These are phyloP conservation scores for Mola mola DNA, from an alignment of 2,113 vertebrate genomes.

Conservation along the genomic window DNA sequence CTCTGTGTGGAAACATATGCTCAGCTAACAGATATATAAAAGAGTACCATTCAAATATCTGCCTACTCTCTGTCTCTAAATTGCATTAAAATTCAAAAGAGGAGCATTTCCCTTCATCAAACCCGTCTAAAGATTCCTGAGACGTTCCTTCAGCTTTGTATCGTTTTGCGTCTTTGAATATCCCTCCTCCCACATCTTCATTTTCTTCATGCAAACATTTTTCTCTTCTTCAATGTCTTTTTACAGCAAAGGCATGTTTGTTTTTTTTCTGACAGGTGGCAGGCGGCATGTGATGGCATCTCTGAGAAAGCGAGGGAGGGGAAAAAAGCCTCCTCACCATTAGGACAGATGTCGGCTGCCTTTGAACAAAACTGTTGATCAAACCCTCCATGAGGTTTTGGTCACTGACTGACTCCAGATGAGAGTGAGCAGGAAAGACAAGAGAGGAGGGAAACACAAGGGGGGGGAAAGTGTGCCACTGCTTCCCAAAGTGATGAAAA, in stretches of 20 bases:
- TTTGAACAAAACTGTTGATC: conserved; percentile 65
- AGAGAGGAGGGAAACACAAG: conserved; percentile 36
- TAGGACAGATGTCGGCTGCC: conserved; percentile 54
- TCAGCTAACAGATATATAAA: conserved; percentile 4
- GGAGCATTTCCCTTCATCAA: conserved; percentile 16
- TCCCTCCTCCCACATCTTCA: conserved; percentile 44
- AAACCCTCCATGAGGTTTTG: conserved; percentile 54
- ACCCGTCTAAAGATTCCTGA: conserved; percentile 36
- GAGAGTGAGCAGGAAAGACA: conserved; percentile 30
- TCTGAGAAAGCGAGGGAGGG: conserved; percentile 1
- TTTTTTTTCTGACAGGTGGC: conserved; percentile 72
- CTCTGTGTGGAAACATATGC: conserved; percentile 34
- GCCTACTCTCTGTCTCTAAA: conserved; percentile 28
- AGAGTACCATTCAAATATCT: conserved; percentile 31
- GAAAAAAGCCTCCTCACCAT: conserved; percentile 45
- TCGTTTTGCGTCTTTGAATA: conserved; percentile 27
- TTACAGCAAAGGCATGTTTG: conserved; percentile 59
- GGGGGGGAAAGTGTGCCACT: conserved; percentile 31
- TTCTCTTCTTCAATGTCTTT: conserved; percentile 49
- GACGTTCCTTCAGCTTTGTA: conserved; percentile 38
- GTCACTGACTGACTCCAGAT: conserved; percentile 67
- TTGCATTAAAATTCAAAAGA: conserved; percentile 40
- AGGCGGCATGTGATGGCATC: conserved; percentile 39
- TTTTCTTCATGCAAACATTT: conserved; percentile 40
- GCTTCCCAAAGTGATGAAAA: conserved; percentile 54